Evolutionary conservation across 2,888 invertebrate genomes (phyloP).

Genomic region (Ectropis crepuscularia): DNA sequence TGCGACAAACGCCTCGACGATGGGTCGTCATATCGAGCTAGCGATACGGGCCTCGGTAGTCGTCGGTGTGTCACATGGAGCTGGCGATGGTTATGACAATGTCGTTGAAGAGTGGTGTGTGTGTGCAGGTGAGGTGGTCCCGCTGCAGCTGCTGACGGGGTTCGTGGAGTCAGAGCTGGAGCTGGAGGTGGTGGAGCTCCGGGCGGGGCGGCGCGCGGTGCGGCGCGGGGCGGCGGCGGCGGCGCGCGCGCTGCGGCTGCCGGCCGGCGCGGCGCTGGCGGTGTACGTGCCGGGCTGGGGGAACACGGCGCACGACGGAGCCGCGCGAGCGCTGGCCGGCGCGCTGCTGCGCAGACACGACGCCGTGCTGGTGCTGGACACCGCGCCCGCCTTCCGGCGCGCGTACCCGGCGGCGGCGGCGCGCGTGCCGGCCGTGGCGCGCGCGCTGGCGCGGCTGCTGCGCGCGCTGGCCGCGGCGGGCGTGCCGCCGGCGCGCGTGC

Average conservation of each 20-base stretch:
- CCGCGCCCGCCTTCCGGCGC: constrained; percentile 64
- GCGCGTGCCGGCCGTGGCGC: constrained; percentile 61
- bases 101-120: not conserved
- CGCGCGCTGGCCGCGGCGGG: constrained; percentile 57
- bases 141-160: constrained; percentile 59
- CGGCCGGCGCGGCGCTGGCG: constrained; percentile 44
- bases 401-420: constrained; percentile 69
- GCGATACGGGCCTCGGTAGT: no score
- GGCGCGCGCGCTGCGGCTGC: constrained; percentile 38
- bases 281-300: constrained; percentile 77
- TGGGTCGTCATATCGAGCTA: no score
- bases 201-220: constrained; percentile 43
- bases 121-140: constrained; percentile 66
- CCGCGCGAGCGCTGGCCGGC: constrained; percentile 60
- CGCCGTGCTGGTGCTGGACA: constrained; percentile 65
- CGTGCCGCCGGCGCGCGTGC: constrained; percentile 73
- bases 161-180: constrained; percentile 48
- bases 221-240: constrained; percentile 36
- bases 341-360: constrained; percentile 61
- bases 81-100: not conserved
- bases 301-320: constrained; percentile 71
- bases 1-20: no score
- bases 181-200: constrained; percentile 60
- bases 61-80: not conserved
- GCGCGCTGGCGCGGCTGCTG: constrained; percentile 59